Evolutionary conservation across 1,140 invertebrate species (phyloP).

Genomic region (Lepidotrigona ventralis): DNA sequence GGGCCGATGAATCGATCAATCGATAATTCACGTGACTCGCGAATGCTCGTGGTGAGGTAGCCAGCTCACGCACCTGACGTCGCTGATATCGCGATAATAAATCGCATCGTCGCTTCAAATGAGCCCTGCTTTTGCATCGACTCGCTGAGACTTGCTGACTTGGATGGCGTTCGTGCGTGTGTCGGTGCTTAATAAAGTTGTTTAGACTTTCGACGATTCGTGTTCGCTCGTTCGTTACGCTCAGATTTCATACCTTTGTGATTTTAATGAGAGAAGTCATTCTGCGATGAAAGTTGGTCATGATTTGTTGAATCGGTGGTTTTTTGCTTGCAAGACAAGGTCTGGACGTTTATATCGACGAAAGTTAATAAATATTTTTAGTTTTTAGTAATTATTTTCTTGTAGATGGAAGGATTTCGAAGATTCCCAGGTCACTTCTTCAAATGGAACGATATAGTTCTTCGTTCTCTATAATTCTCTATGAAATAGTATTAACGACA

Average conservation of each 20-base stretch:
- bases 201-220: not conserved
- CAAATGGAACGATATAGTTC: too few relatives aligned
- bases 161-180: not conserved
- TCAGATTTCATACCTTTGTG: not conserved
- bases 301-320: not conserved
- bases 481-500: too few relatives aligned
- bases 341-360: too few relatives aligned
- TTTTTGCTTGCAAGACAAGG: too few relatives aligned
- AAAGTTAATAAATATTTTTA: too few relatives aligned
- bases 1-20: constrained; percentile 33
- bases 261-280: not conserved
- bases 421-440: too few relatives aligned
- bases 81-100: constrained; percentile 43
- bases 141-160: not conserved
- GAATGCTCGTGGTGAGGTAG: constrained; percentile 25
- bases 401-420: too few relatives aligned
- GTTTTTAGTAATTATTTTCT: too few relatives aligned
- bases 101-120: constrained; percentile 33
- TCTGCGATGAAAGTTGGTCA: not conserved
- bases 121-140: too few relatives aligned
- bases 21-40: constrained; percentile 11
- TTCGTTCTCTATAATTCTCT: too few relatives aligned
- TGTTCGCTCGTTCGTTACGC: too few relatives aligned
- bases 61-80: not conserved
- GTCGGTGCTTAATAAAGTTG: constrained; percentile 1